Conservation (phyloP, 2,113 vertebrate genomes). For the Sciurus niger region DNA sequence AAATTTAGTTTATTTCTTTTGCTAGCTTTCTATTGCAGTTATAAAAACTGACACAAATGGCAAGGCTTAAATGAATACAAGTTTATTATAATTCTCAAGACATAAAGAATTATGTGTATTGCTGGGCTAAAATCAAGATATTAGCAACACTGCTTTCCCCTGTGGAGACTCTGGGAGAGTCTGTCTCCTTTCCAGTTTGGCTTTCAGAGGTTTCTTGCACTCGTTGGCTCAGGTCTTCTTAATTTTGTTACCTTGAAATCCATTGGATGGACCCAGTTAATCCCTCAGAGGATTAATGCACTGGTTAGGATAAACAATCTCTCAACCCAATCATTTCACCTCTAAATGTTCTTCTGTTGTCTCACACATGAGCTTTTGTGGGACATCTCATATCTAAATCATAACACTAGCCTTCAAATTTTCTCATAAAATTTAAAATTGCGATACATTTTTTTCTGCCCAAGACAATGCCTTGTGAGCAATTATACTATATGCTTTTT, state of each 20-base stretch:
- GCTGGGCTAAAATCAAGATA: background rate
- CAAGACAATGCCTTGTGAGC: background rate
- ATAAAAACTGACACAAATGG: background rate
- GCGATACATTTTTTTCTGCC: background rate
- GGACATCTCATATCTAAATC: too few relatives aligned
- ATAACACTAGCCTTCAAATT: background rate
- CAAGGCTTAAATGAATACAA: background rate
- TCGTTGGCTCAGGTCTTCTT: background rate
- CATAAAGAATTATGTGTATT: background rate
- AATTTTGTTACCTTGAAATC: background rate
- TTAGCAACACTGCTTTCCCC: background rate
- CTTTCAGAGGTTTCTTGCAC: background rate
- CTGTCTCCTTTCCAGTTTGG: background rate
- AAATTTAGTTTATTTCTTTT: background rate
- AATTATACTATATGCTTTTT: background rate
- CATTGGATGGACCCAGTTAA: background rate
- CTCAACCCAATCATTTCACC: too few relatives aligned
- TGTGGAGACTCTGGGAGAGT: background rate
- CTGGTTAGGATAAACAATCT: too few relatives aligned
- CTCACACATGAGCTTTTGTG: too few relatives aligned
- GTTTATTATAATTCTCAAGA: background rate
- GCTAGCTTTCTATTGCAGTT: background rate
- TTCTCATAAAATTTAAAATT: background rate
- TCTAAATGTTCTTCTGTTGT: too few relatives aligned
- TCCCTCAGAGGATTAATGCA: too few relatives aligned